Percentiles rank a stretch among this genome's conserved stretches.
Evolutionary conservation across 2,888 invertebrate species (phyloP).

Genomic region (Drosophila stalkeri): DNA sequence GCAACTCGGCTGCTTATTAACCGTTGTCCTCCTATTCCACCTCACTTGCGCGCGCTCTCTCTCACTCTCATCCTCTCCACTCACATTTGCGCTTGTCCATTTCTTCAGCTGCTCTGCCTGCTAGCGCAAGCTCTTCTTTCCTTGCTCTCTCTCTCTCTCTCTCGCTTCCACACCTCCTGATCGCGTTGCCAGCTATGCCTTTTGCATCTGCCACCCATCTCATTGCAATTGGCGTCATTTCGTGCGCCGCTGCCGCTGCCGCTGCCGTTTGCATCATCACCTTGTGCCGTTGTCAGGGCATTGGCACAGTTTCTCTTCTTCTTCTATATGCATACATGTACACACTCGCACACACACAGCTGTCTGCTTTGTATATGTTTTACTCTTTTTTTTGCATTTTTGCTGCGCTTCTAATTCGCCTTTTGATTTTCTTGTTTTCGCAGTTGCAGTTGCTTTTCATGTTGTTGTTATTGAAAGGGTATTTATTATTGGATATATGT

Average conservation of each 20-base stretch:
- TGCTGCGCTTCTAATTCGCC: conserved; percentile 50
- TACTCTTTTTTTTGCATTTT: conserved; percentile 44
- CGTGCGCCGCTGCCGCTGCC: conserved; percentile 52
- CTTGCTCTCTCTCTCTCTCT: not conserved
- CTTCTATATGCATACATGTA: conserved; percentile 37
- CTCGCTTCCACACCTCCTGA: not conserved
- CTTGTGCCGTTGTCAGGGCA: conserved; percentile 84
- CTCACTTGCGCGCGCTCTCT: not conserved
- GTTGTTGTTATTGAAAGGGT: conserved; percentile 36
- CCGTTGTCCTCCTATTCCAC: conserved; percentile 6
- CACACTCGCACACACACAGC: conserved; percentile 20
- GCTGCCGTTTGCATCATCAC: conserved; percentile 81
- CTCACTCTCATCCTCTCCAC: not conserved
- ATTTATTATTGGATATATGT: conserved; percentile 25
- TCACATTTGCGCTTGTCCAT: conserved; percentile 8
- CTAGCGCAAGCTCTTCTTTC: not conserved
- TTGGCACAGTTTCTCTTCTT: conserved; percentile 81
- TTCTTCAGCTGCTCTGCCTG: not conserved
- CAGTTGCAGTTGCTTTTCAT: conserved; percentile 37
- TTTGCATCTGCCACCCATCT: conserved; percentile 38
- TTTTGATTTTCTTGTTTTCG: conserved; percentile 59
- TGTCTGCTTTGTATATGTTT: conserved; percentile 35
- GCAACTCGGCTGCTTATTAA: conserved; percentile 7
- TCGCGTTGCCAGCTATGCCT: conserved; percentile 2
- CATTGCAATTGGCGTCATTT: conserved; percentile 72